Conservation (phyloP, 2,113 vertebrate genomes). For the Eulemur rufifrons region DNA sequence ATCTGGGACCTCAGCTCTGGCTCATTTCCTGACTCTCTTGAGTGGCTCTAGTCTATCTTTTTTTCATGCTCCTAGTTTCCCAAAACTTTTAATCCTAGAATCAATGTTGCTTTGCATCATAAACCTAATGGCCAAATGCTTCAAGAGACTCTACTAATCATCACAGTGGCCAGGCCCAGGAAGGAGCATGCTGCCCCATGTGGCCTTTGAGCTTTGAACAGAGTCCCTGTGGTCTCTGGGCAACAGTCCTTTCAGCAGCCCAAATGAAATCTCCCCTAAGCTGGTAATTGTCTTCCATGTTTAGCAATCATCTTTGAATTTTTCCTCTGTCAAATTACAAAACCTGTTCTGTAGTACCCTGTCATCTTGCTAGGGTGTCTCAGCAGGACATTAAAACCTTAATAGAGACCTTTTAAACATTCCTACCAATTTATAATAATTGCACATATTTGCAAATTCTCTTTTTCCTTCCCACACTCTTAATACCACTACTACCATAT, state of each 20-base stretch:
- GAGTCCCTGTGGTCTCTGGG: not conserved
- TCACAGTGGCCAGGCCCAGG: not conserved
- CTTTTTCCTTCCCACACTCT: not conserved
- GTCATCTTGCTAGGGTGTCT: not conserved
- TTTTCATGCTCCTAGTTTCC: conserved; percentile 50
- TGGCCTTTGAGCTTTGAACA: not conserved
- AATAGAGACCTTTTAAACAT: conserved; percentile 12
- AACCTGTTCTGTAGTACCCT: not conserved
- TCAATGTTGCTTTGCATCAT: conserved; percentile 61
- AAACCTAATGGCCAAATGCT: conserved; percentile 65
- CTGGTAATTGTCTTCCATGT: not conserved
- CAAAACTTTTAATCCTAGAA: conserved; percentile 55
- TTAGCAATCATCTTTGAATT: not conserved
- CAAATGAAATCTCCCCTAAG: not conserved
- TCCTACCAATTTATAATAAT: not conserved
- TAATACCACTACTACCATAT: not conserved
- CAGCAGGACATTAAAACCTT: not conserved
- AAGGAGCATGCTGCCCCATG: not conserved
- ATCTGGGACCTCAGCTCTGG: conserved; percentile 36
- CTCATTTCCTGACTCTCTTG: conserved; percentile 60
- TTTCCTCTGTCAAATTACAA: not conserved
- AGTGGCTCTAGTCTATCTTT: conserved; percentile 27
- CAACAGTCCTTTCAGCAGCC: not conserved
- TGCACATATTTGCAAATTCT: not conserved
- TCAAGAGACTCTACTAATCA: conserved; percentile 26